Base-by-base conservation (phyloP, 2,797 vertebrate species). In the Euphonia xanthogaster region DNA sequence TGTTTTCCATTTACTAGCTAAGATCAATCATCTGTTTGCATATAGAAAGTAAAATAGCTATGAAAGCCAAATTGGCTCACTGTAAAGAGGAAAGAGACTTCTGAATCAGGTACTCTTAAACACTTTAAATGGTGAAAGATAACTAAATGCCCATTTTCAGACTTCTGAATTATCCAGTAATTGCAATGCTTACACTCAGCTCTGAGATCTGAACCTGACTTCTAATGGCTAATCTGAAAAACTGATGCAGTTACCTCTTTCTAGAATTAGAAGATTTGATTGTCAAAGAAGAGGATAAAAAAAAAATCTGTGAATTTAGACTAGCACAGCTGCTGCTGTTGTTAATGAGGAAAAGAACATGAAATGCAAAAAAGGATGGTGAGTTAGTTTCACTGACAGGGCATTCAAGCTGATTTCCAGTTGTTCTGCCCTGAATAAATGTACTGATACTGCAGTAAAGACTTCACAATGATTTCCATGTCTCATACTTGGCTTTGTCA, bases 341-440 rank as follows among this genome's bases (percentile, higher is more conserved):
- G 31, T 67, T 71, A 67, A 45, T 66, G 47, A 91, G 65, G 33
- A 88, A 92, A 83, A 91, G 68, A 93, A 83, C 28, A 68, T n/a
- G 37, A 94, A 91, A 91, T 80, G 61, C n/a, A 83, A 88, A 94
- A 91, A 39, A 83, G 23, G 37, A 57, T 72, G 35, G 57, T 74
- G 61, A 80, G 42, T 87, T 79, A 75, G 72, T 83, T 93, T 72
- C 35, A 75, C 48, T 85, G 61, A 72, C 40, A 61, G 47, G 21
- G 42, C 42, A 62, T 91, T 94, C 83, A 91, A 88, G 60, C 18
- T 93, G 88, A 93, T 94, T 95, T 90, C 73, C 70, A 70, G 83
- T 94, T 94, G 85, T 95, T 96, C 47, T 88, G 37, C 45, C 48
- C 30, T 93, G 80, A 94, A 93, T 94, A 73, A 92, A 86, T 62